These are phyloP conservation scores for Rhagonycha fulva DNA, from an alignment of 2,888 invertebrate species.

Conservation along the genomic window DNA sequence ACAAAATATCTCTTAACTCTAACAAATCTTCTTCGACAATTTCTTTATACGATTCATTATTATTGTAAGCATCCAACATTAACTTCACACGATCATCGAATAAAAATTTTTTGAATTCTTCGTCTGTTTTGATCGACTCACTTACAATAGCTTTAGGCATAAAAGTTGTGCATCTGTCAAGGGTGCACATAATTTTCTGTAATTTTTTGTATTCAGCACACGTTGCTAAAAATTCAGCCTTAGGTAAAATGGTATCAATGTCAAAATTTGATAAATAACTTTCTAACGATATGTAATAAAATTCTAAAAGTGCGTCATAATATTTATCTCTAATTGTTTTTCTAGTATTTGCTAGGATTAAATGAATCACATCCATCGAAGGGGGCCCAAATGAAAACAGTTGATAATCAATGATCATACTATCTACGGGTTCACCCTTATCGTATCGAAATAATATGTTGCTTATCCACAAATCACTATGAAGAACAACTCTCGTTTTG, in stretches of 20 bases:
- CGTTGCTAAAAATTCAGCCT: constrained; percentile 32
- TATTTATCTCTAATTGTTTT: constrained; percentile 38
- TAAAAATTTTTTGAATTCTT: constrained; percentile 37
- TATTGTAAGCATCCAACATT: constrained; percentile 35
- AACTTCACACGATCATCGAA: constrained; percentile 40
- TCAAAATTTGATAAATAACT: constrained; percentile 25
- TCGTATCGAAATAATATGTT: constrained; percentile 45
- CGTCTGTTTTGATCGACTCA: constrained; percentile 34
- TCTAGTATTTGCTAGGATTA: constrained; percentile 43
- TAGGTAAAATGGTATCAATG: constrained; percentile 29
- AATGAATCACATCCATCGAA: constrained; percentile 42
- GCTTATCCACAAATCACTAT: constrained; percentile 47
- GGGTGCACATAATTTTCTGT: constrained; percentile 39
- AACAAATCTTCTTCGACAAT: constrained; percentile 43
- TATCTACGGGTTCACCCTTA: constrained; percentile 28
- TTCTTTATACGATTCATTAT: constrained; percentile 37
- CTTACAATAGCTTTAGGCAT: constrained; percentile 34
- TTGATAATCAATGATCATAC: constrained; percentile 46
- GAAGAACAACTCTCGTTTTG: constrained; percentile 37
- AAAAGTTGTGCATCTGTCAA: constrained; percentile 41
- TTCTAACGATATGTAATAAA: constrained; percentile 41
- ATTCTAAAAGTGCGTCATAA: constrained; percentile 37
- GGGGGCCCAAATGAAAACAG: constrained; percentile 42
- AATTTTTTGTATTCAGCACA: constrained; percentile 33
- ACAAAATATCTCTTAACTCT: constrained; percentile 40